Evolutionary conservation across 2,888 invertebrate genomes (phyloP), one percentile per base, ranked within the genome.

Genomic region (Galerucella pusilla): DNA sequence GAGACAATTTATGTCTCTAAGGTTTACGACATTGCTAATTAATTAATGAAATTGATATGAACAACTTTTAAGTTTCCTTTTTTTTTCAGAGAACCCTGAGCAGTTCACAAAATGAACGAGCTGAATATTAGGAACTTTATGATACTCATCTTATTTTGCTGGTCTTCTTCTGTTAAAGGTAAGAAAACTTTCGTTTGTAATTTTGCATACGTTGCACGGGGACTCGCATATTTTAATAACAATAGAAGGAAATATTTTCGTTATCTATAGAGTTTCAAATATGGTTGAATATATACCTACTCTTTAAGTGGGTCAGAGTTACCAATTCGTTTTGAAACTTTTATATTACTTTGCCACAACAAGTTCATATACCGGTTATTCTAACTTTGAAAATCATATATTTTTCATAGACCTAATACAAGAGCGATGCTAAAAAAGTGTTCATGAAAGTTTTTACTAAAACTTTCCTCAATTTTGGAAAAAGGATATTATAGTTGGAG

Each of bases 121-220:
- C 80, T 79, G 79, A 80, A 77, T 74, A 80, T 79, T 75, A 81
- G 79, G 80, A 81, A 84, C 75, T 81, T 82, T 74, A 80, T 80
- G 75, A 78, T 84, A 80, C 77, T 84, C 76, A 79, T 83, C 78
- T 79, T 84, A 71, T 81, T 83, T 77, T 83, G 81, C 77, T 82
- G 79, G 77, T 80, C 80, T 74, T 78, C 78, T 59, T 77, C 79
- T 76, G 77, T 79, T 72, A 76, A 80, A 75, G 82, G 82, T 82
- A 75, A 80, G 82, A 16, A 1, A 3, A 54, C 9, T 54, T 16
- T 54, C 16, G 2, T 16, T 54, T 0, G 5, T 16, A 16, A 16
- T 49, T 12, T 49, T 49, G 49, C 5, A 14, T 49, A 42, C 9
- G 35, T 42, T 42, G 1, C 35, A 42, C 9, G 1, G 20, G 20